Base-by-base conservation (phyloP, 2,113 vertebrate species). In the Shinisaurus crocodilurus region DNA sequence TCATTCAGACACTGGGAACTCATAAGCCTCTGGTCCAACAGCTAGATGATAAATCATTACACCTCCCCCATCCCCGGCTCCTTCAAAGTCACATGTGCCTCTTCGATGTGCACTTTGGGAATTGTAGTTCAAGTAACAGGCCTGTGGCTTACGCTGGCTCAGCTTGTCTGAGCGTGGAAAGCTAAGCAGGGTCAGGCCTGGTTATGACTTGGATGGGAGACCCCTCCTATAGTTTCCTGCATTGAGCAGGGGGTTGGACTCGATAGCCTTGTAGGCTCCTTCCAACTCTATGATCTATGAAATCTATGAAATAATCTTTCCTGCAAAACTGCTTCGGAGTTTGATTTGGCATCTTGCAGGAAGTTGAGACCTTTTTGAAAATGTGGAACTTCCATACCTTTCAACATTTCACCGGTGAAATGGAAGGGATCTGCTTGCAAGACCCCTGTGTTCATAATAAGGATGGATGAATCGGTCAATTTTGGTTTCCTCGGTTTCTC, bases 1-100 rank as follows among this genome's bases (percentile, higher is more conserved):
- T 96, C 96, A 96, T 94, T 96, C 95, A 96, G 95, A 94, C 92
- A 95, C 91, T 86, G 82, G 94, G 93, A 96, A 92, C 93, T 95
- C 95, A 94, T 95, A 96, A 95, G 91, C 93, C 88, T 90, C 93
- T 92, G 89, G 91, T 96, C 94, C 94, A 95, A 94, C 93, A 1
- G 87, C 94, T 81, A 72, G 84, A 90, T 93, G 91, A 96, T 94
- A 90, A 95, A 96, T 95, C 95, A 94, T 93, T 94, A 34, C 48
- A 57, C 60, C 95, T 94, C 34, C n/a, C 23, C 13, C 27, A 20
- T 29, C 43, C 63, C 37, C 13, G 13, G n/a, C 4, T 12, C 93
- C 95, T 94, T 95, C 94, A 96, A 95, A 96, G 93, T 93, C 92
- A 93, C 94, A 88, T 91, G 88, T 94, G 91, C 95, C 94, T 95